A percentile compares a stretch with the other conserved stretches of the same genome.
These are phyloP conservation scores for Drosophila helvetica DNA, from an alignment of 2,888 invertebrate genomes.

Conservation along the genomic window DNA sequence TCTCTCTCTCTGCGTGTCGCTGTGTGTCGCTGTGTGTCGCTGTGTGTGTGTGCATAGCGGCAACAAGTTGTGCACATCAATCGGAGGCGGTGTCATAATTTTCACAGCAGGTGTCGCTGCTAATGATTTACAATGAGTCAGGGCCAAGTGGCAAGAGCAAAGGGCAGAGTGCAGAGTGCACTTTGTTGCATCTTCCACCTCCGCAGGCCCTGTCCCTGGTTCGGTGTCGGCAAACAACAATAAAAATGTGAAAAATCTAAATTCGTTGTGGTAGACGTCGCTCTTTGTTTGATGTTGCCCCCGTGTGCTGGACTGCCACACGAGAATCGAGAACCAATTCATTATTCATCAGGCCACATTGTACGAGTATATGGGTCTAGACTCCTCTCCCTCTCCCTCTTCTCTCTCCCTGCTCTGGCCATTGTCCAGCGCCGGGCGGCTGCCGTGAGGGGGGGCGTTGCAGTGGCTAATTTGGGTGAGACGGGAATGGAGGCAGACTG, in stretches of 20 bases:
- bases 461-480: constrained; percentile 63
- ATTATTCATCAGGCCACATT: constrained; percentile 70
- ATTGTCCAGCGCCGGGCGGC: constrained; percentile 10
- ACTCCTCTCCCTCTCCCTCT: background rate
- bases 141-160: constrained; percentile 10
- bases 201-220: background rate
- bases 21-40: constrained; percentile 11
- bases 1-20: background rate
- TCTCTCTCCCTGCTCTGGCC: background rate
- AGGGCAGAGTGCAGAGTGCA: constrained; percentile 47
- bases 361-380: background rate
- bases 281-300: constrained; percentile 41
- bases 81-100: constrained; percentile 82
- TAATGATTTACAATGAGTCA: constrained; percentile 74
- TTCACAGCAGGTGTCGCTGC: constrained; percentile 82
- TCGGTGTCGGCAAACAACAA: constrained; percentile 58
- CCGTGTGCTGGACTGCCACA: constrained; percentile 50
- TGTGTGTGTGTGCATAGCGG: constrained; percentile 62
- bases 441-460: constrained; percentile 60
- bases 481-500: constrained; percentile 51
- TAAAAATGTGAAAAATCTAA: constrained; percentile 61
- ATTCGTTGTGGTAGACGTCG: constrained; percentile 68
- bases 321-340: constrained; percentile 77
- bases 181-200: constrained; percentile 18
- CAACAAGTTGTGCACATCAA: constrained; percentile 78